Base-by-base conservation (phyloP, 2,888 invertebrate genomes). In the Trilocha varians region DNA sequence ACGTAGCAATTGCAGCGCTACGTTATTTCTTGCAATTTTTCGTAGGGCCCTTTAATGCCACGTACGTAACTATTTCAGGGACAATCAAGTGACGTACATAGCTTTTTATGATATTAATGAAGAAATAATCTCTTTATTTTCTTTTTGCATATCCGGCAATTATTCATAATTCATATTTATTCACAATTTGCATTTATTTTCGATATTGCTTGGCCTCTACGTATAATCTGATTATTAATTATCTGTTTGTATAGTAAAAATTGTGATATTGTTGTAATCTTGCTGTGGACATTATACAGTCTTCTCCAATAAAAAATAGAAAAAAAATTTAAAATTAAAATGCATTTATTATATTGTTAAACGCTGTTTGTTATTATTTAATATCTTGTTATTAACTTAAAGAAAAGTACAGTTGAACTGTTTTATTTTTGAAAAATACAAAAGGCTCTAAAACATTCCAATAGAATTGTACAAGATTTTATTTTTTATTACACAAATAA, bases 221-320 rank as follows among this genome's bases (percentile, higher is more conserved):
- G 58, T 80, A 68, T 80, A 74, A 74, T 78, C 71, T 76, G 70
- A 72, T 72, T 78, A 69, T 78, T 74, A 71, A 72, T 72, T 69
- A 65, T 76, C 71, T 74, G 79, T 78, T 72, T 78, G 82, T 83
- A 82, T 80, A 82, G 84, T 84, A 85, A 85, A 42, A 83, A 85
- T 79, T 85, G 85, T 85, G 85, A 85, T 85, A 85, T 84, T 83
- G 83, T 85, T 84, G 80, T 78, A 74, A 77, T 72, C 17, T 38
- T 32, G 15, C 36, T 16, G 32, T 38, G 41, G 36, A 34, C 36
- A 16, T 40, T 16, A 41, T 40, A 15, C 32, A 25, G 34, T 45
- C 13, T 34, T 40, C 34, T 34, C 37, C 17, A 42, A 25, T 25
- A 25, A 9, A 25, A 6, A 9, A 11, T 5, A 9, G 6, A 25